Evolutionary conservation across 2,888 invertebrate genomes (phyloP).

Genomic region (Zhengitettix transpicula): DNA sequence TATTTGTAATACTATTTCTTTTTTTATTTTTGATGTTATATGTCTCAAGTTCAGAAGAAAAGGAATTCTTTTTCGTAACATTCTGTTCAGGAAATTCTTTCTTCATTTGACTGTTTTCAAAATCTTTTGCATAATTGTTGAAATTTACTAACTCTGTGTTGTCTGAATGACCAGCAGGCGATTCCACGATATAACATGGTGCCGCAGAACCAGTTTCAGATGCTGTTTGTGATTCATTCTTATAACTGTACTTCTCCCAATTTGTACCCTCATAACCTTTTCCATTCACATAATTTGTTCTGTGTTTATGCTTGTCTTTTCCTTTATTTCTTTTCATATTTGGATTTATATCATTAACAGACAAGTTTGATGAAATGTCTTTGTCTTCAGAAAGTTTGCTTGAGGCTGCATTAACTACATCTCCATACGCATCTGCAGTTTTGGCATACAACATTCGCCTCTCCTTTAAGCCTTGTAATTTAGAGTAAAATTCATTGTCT

Average conservation of each 20-base stretch:
- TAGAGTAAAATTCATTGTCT: slow-evolving; percentile 55
- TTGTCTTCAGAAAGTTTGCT: not conserved
- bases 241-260: not conserved
- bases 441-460: slow-evolving; percentile 34
- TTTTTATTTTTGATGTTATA: slow-evolving; percentile 1
- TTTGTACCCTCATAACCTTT: not conserved
- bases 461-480: slow-evolving; percentile 45
- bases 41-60: not conserved
- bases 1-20: slow-evolving; percentile 2
- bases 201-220: not conserved
- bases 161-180: no score
- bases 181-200: no score
- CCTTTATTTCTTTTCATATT: not conserved
- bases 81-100: not conserved
- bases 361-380: not conserved
- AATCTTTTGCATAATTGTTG: not conserved
- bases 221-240: not conserved
- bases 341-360: not conserved
- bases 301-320: not conserved
- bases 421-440: no score
- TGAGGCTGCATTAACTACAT: no score
- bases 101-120: not conserved
- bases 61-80: not conserved
- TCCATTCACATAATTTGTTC: not conserved
- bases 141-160: no score